A percentile compares a stretch with the other conserved stretches of the same genome.
These are phyloP conservation scores for Serilophus lunatus DNA, from an alignment of 2,113 vertebrate species.

Conservation along the genomic window DNA sequence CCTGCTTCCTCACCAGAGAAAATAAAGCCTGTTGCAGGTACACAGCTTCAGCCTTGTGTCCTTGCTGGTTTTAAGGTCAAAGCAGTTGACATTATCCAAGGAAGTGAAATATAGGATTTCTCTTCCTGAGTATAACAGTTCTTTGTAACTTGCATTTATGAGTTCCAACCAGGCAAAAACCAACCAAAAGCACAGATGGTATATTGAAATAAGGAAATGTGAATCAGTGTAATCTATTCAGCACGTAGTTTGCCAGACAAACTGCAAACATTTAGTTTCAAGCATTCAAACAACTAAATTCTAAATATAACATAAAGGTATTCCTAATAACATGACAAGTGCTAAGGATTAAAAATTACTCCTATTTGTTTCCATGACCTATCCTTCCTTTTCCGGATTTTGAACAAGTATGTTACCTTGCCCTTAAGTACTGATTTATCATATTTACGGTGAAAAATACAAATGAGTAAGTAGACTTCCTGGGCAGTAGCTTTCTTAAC, in stretches of 20 bases:
- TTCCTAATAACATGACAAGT: background rate
- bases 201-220: slow-evolving; percentile 36
- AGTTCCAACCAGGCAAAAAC: slow-evolving; percentile 18
- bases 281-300: slow-evolving; percentile 31
- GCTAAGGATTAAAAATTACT: background rate
- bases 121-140: background rate
- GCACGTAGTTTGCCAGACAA: slow-evolving; percentile 40
- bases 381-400: background rate
- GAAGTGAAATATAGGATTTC: background rate
- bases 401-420: background rate
- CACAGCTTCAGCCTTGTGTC: background rate
- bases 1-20: background rate
- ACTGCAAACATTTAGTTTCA: slow-evolving; percentile 54
- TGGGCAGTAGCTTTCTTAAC: background rate
- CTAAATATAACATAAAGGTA: slow-evolving; percentile 18
- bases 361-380: background rate
- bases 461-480: background rate
- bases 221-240: slow-evolving; percentile 49
- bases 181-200: slow-evolving; percentile 57
- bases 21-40: background rate
- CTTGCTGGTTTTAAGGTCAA: background rate
- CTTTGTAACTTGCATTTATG: slow-evolving; percentile 32
- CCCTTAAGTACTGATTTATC: background rate
- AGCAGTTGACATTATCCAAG: background rate
- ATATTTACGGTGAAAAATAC: background rate